phyloP scores from a whole-genome alignment of 2,113 vertebrate genomes.

The Cyprinodon tularosa region DNA sequence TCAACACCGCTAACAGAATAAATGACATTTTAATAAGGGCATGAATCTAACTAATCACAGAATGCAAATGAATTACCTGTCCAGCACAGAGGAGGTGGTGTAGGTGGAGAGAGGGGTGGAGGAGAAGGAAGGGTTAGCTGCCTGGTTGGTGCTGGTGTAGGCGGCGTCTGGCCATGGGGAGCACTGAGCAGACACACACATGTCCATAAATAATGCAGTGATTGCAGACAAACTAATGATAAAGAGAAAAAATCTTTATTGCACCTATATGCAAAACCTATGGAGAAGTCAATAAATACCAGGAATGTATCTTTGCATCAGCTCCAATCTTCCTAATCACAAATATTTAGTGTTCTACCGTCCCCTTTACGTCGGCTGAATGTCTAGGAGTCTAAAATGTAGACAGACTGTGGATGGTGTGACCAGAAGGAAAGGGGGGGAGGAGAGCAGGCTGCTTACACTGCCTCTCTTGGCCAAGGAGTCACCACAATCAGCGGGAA shows the following conservation, averaged over 20 bases:
- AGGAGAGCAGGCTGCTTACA: conserved; percentile 87
- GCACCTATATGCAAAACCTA: neutral
- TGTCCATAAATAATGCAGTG: neutral
- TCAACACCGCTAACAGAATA: neutral
- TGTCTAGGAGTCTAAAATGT: conserved; percentile 9
- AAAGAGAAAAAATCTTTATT: conserved; percentile 4
- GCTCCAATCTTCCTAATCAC: conserved; percentile 13
- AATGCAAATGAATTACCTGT: conserved; percentile 81
- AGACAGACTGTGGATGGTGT: conserved; percentile 19
- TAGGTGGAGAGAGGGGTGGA: conserved; percentile 85
- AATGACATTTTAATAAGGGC: neutral
- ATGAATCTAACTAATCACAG: neutral
- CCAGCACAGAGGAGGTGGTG: conserved; percentile 82
- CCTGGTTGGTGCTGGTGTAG: conserved; percentile 87
- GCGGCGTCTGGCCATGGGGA: conserved; percentile 92
- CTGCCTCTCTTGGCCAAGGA: conserved; percentile 99
- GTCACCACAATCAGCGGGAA: conserved; percentile 98
- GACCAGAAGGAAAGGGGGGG: conserved; percentile 81
- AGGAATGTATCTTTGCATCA: conserved; percentile 15
- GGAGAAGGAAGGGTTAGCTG: conserved; percentile 86
- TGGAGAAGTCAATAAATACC: conserved; percentile 9
- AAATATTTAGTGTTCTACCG: conserved; percentile 9
- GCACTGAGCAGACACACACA: conserved; percentile 76
- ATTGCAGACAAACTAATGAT: neutral
- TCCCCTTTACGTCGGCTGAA: conserved; percentile 13